A percentile compares a stretch with the other conserved stretches of the same genome.
Conservation (phyloP, 2,888 invertebrate species). For the Daptonema setosum region DNA sequence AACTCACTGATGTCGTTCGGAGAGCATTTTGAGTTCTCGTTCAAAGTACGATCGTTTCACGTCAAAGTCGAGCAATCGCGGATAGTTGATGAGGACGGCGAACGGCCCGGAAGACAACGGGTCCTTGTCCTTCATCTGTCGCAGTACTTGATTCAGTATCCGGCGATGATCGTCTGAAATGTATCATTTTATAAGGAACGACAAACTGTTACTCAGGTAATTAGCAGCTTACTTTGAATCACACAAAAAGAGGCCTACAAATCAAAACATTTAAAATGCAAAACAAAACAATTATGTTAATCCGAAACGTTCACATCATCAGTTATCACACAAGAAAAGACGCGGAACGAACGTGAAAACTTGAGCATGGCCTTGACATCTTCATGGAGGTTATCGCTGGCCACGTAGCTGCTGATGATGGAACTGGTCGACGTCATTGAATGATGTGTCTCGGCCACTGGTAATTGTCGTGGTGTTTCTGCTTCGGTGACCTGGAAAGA, state of each 20-base stretch:
- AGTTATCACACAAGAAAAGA: too few relatives aligned
- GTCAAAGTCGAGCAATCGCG: slow-evolving; percentile 65
- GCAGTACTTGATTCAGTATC: slow-evolving; percentile 64
- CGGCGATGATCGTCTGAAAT: slow-evolving; percentile 56
- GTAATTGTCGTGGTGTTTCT: neutral
- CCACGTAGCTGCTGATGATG: slow-evolving; percentile 8
- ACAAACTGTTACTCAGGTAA: neutral
- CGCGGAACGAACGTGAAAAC: slow-evolving; percentile 43
- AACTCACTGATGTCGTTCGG: neutral
- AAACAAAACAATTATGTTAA: too few relatives aligned
- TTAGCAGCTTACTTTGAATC: too few relatives aligned
- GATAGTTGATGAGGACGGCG: slow-evolving; percentile 62
- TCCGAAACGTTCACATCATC: too few relatives aligned
- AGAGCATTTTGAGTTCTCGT: neutral
- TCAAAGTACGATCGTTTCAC: slow-evolving; percentile 65
- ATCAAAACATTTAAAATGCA: too few relatives aligned
- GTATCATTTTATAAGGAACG: neutral
- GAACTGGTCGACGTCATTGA: neutral
- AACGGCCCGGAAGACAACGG: slow-evolving; percentile 47
- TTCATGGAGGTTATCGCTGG: slow-evolving; percentile 30
- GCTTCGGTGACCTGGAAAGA: neutral
- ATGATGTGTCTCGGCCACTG: neutral
- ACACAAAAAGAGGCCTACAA: too few relatives aligned
- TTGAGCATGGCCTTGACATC: slow-evolving; percentile 56
- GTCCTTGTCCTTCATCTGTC: slow-evolving; percentile 35